Percentiles rank a stretch among this genome's conserved stretches.
These are phyloP conservation scores for Eledone cirrhosa DNA, from an alignment of 2,888 invertebrate genomes.

Conservation along the genomic window DNA sequence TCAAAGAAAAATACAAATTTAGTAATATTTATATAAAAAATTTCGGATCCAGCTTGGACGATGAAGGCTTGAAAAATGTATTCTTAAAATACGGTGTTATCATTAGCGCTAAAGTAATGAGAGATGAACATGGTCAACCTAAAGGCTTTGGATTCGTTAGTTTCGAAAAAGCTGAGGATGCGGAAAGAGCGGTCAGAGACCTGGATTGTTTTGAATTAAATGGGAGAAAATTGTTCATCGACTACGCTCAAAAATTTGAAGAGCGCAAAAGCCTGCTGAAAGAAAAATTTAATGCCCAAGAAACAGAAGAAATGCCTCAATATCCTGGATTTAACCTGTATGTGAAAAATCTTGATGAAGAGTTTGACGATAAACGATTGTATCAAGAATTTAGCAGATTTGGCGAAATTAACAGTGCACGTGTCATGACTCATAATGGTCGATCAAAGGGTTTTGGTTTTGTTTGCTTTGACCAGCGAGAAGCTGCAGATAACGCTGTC, in stretches of 20 bases:
- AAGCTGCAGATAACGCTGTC: not conserved
- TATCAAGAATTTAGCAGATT: constrained; percentile 92
- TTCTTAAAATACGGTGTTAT: not conserved
- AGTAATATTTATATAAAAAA: not conserved
- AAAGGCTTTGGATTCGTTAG: constrained; percentile 18
- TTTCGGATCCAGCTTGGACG: not conserved
- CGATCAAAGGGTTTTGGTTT: constrained; percentile 87
- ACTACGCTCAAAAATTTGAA: constrained; percentile 98
- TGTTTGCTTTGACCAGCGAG: constrained; percentile 91
- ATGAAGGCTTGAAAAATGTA: not conserved
- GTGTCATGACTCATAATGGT: constrained; percentile 21
- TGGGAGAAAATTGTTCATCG: constrained; percentile 79
- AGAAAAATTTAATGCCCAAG: constrained; percentile 91
- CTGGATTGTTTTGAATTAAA: constrained; percentile 80
- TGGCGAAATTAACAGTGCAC: constrained; percentile 94
- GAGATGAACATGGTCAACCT: not conserved
- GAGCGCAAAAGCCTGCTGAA: constrained; percentile 95
- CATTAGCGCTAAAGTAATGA: not conserved
- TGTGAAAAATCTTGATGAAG: constrained; percentile 96
- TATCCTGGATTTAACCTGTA: constrained; percentile 91
- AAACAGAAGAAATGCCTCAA: constrained; percentile 78
- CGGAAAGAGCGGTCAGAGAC: constrained; percentile 77
- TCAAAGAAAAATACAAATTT: constrained; percentile 19
- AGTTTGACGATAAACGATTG: constrained; percentile 93
- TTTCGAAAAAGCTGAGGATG: constrained; percentile 15